A percentile compares a stretch with the other conserved stretches of the same genome.
These are phyloP conservation scores for Apeltes quadracus DNA, from an alignment of 2,113 vertebrate species.

Conservation along the genomic window DNA sequence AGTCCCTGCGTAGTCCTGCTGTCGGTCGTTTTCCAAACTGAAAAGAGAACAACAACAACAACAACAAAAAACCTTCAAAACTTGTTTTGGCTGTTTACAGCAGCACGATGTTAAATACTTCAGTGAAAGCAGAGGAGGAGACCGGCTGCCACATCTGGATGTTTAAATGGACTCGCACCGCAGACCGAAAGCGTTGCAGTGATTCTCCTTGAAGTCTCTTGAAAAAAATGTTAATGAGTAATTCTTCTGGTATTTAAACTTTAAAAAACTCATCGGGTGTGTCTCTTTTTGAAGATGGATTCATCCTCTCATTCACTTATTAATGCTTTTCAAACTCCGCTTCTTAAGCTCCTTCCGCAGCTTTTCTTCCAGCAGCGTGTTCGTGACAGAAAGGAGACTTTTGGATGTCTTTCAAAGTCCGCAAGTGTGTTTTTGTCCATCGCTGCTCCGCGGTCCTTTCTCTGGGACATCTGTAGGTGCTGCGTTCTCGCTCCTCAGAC, in stretches of 20 bases:
- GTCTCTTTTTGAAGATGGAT: conserved; percentile 25
- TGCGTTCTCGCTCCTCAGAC: conserved; percentile 9
- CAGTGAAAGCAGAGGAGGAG: neutral
- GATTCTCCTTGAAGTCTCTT: conserved; percentile 6
- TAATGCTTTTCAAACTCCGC: no score
- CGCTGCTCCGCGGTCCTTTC: no score
- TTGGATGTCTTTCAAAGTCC: neutral
- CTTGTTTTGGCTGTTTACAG: no score
- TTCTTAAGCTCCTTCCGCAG: no score
- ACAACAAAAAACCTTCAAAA: no score
- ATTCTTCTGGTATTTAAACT: neutral
- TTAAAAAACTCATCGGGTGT: conserved; percentile 2
- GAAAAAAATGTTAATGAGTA: conserved; percentile 10
- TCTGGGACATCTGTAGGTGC: conserved; percentile 33
- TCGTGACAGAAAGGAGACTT: no score
- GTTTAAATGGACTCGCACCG: neutral
- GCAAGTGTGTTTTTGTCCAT: neutral
- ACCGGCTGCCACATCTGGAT: conserved; percentile 9
- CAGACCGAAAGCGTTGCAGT: neutral
- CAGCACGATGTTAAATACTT: neutral
- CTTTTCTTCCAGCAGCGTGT: no score
- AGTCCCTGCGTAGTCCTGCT: conserved; percentile 5
- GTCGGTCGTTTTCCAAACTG: neutral
- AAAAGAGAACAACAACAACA: neutral
- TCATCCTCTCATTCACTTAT: conserved; percentile 32